Base-by-base conservation (phyloP, 2,797 vertebrate species). In the Orestias chungarensis region DNA sequence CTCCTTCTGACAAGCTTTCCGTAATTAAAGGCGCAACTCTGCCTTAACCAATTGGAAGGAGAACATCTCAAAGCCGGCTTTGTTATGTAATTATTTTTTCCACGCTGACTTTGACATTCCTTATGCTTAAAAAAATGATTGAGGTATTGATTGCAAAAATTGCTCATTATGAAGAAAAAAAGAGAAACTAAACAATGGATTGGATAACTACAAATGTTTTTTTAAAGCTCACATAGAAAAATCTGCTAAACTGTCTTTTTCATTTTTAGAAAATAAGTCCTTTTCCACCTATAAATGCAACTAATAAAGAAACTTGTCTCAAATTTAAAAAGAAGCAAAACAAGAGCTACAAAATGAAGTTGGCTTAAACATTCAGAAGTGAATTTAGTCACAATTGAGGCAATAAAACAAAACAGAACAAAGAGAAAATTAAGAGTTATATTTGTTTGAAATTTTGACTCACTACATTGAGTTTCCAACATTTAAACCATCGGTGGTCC, bases 11-110 rank as follows among this genome's bases (percentile, higher is more conserved):
- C 83, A 81, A 75, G 47, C 76, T 68, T 38, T 71, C 69, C 23
- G 18, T 78, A 84, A 78, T 78, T 77, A 70, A 52, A 75, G 57
- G 71, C 79, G 70, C 64, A 78, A 54, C 61, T 38, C 52, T 64
- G 55, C 82, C 71, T 73, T 64, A 67, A 81, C 83, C 68, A 79
- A 84, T 12, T 43, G 46, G 6, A 72, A 47, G 78, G 46, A 68
- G 73, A 83, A 59, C 72, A 73, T 76, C 70, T 54, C 68, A 71
- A 62, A 5, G 20, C 66, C 29, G 61, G 59, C 67, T 78, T 79
- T 81, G 83, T 85, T 78, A 59, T 76, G 66, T 65, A 69, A 88
- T 88, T 79, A 75, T 64, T 80, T 85, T 73, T 79, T 33, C 43
- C 72, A 20, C 72, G 74, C 74, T 55, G 29, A 82, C 74, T 59